phyloP scores from a whole-genome alignment of 2,888 invertebrate genomes.

The Tanypteryx hageni region DNA sequence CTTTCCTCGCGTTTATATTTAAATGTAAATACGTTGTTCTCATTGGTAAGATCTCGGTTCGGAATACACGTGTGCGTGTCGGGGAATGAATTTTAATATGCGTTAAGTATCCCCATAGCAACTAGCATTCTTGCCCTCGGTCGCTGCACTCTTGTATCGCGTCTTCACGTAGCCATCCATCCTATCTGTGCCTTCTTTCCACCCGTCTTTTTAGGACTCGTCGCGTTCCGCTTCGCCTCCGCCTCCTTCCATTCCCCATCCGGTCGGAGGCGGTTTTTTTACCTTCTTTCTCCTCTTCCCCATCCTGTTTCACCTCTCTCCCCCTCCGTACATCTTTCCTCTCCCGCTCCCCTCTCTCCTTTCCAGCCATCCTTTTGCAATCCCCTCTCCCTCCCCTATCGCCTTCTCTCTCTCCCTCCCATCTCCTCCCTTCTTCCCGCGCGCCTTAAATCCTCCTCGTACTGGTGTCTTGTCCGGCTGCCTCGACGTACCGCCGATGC shows the following conservation, averaged over 20 bases:
- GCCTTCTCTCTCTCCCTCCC: background rate
- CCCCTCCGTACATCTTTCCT: background rate
- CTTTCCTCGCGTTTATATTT: no score
- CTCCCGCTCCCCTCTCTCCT: background rate
- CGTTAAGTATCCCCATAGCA: no score
- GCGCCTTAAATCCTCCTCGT: background rate
- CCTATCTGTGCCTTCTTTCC: no score
- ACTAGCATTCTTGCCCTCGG: no score
- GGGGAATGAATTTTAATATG: no score
- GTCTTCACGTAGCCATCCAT: no score
- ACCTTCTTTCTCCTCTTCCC: background rate
- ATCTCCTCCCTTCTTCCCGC: background rate
- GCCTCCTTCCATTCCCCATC: conserved; percentile 13
- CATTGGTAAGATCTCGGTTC: no score
- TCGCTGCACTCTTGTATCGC: no score
- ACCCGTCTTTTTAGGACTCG: background rate
- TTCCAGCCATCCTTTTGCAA: no score
- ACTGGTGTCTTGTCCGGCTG: background rate
- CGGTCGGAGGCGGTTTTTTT: background rate
- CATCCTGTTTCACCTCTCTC: background rate
- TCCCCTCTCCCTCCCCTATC: no score
- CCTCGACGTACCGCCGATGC: background rate
- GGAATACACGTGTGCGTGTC: no score
- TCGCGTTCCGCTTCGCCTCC: background rate
- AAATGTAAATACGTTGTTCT: no score